A percentile compares a stretch with the other conserved stretches of the same genome.
Evolutionary conservation across 1,140 invertebrate species (phyloP).

Genomic region (Drosophila nasuta): DNA sequence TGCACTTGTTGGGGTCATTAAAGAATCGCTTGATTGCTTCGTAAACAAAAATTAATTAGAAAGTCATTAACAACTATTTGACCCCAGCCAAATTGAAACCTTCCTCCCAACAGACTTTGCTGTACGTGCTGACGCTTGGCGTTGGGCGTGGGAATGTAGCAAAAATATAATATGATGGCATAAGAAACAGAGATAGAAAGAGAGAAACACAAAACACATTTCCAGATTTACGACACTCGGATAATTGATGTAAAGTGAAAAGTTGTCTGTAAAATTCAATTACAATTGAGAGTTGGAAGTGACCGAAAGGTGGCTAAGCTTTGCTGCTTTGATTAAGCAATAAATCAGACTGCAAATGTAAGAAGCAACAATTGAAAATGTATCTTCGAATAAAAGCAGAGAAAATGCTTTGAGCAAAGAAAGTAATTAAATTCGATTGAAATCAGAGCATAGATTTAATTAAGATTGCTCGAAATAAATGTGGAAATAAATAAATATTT

Average conservation of each 20-base stretch:
- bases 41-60: conserved; percentile 77
- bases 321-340: conserved; percentile 35
- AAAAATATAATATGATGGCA: conserved; percentile 26
- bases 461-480: neutral
- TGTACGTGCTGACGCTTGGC: conserved; percentile 50
- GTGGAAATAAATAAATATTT: neutral
- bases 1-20: conserved; percentile 49
- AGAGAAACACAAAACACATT: conserved; percentile 16
- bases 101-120: conserved; percentile 1
- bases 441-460: neutral
- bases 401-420: neutral
- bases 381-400: neutral
- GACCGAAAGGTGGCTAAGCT: neutral
- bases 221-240: conserved; percentile 28
- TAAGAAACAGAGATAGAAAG: conserved; percentile 4
- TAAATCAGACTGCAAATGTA: conserved; percentile 46
- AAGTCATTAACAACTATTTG: conserved; percentile 68
- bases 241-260: conserved; percentile 49
- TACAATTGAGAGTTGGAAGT: conserved; percentile 39
- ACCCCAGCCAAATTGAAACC: conserved; percentile 1
- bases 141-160: conserved; percentile 55
- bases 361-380: conserved; percentile 10
- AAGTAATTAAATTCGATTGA: neutral
- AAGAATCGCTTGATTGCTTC: conserved; percentile 45
- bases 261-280: conserved; percentile 51